A percentile compares a stretch with the other conserved stretches of the same genome.
These are phyloP conservation scores for Mesoligia furuncula DNA, from an alignment of 2,888 invertebrate genomes.

Conservation along the genomic window DNA sequence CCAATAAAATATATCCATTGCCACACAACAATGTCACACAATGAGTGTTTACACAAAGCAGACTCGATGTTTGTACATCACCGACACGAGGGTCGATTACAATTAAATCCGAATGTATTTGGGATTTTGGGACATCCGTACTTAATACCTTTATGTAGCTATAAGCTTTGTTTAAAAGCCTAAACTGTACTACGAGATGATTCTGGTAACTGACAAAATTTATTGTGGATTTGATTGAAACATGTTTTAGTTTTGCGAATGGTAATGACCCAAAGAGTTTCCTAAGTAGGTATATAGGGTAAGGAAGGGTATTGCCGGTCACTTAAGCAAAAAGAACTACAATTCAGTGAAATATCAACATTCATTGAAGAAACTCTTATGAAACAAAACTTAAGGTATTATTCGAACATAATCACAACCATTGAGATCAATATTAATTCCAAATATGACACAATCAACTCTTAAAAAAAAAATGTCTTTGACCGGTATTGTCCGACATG, in stretches of 20 bases:
- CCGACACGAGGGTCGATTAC: constrained; percentile 80
- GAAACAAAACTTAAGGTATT: no score
- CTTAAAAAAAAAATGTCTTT: no score
- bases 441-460: no score
- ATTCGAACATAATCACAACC: no score
- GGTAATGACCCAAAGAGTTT: neutral
- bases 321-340: no score
- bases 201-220: neutral
- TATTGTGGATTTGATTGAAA: neutral
- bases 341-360: no score
- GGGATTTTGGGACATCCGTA: constrained; percentile 70
- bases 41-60: constrained; percentile 81
- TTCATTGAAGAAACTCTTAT: no score
- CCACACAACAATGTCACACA: constrained; percentile 65
- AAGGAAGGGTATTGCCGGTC: no score
- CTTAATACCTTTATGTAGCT: constrained; percentile 31
- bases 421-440: no score
- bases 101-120: constrained; percentile 84
- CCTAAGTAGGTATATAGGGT: no score
- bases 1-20: constrained; percentile 83
- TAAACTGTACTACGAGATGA: neutral
- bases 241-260: neutral
- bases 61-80: constrained; percentile 82
- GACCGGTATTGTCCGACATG: no score
- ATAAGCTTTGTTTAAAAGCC: constrained; percentile 4